Evolutionary conservation across 2,888 invertebrate genomes (phyloP).

Genomic region (Pseudococcus jackbeardsleyi): DNA sequence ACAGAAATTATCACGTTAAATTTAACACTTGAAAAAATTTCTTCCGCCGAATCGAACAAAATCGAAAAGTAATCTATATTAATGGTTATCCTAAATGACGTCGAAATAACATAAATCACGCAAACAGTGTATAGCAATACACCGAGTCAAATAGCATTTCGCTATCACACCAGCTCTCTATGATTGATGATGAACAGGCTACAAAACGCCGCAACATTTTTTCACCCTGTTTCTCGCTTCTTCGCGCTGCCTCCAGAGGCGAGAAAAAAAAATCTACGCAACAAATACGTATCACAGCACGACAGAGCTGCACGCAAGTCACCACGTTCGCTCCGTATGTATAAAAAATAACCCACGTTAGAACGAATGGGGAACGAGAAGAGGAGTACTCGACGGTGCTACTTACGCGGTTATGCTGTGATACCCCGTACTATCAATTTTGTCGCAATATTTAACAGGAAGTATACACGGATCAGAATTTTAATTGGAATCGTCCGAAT

Average conservation of each 20-base stretch:
- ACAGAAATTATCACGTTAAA: slow-evolving; percentile 55
- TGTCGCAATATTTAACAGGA: slow-evolving; percentile 28
- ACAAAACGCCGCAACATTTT: slow-evolving; percentile 44
- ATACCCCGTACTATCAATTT: background rate
- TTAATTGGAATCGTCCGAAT: slow-evolving; percentile 42
- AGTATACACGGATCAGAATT: slow-evolving; percentile 32
- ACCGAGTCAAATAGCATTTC: slow-evolving; percentile 56
- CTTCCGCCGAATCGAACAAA: slow-evolving; percentile 41
- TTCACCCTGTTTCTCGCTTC: background rate
- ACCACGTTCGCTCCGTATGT: background rate
- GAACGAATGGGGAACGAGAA: background rate
- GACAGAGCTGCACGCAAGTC: background rate
- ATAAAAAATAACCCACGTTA: background rate
- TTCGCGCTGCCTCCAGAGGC: background rate
- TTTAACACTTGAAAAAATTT: slow-evolving; percentile 13
- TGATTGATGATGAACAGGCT: slow-evolving; percentile 56
- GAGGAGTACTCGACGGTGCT: background rate
- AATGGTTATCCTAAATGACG: slow-evolving; percentile 61
- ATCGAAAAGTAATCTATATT: slow-evolving; percentile 59
- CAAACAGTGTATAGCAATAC: slow-evolving; percentile 34
- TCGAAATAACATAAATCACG: slow-evolving; percentile 58
- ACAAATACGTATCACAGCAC: background rate
- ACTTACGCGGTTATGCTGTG: background rate
- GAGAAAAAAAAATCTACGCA: slow-evolving; percentile 1
- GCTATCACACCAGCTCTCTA: slow-evolving; percentile 36